phyloP scores from a whole-genome alignment of 2,888 invertebrate genomes.

The Lycophotia porphyrea region DNA sequence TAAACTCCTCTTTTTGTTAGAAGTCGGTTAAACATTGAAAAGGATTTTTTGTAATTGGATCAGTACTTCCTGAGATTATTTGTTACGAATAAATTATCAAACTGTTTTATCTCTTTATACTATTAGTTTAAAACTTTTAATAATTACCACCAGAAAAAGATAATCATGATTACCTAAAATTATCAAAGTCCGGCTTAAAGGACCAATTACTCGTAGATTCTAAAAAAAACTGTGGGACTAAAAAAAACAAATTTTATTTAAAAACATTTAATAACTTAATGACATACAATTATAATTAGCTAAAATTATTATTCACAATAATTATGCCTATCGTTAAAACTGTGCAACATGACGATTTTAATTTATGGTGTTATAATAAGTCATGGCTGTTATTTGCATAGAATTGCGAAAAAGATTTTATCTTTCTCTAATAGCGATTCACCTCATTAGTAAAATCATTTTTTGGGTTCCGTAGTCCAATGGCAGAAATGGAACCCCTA shows the following conservation, averaged over 20 bases:
- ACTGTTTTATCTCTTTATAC: background rate
- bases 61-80: too few relatives aligned
- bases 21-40: too few relatives aligned
- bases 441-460: constrained; percentile 8
- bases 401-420: constrained; percentile 27
- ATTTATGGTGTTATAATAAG: constrained; percentile 45
- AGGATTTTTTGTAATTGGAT: too few relatives aligned
- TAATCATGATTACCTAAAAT: background rate
- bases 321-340: constrained; percentile 36
- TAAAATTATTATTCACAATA: constrained; percentile 56
- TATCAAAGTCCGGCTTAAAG: constrained; percentile 1
- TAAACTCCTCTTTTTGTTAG: too few relatives aligned
- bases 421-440: constrained; percentile 1
- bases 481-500: background rate
- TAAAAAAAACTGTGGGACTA: background rate
- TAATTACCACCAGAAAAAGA: background rate
- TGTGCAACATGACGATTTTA: constrained; percentile 36
- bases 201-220: background rate
- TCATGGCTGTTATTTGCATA: constrained; percentile 50
- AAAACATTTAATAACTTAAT: constrained; percentile 64
- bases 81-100: background rate
- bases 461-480: background rate
- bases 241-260: constrained; percentile 26
- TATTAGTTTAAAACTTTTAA: background rate
- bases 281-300: constrained; percentile 52